Evolutionary conservation across 2,888 invertebrate genomes (phyloP), one percentile per base, ranked within the genome.

Genomic region (Thysanoteuthis rhombus): DNA sequence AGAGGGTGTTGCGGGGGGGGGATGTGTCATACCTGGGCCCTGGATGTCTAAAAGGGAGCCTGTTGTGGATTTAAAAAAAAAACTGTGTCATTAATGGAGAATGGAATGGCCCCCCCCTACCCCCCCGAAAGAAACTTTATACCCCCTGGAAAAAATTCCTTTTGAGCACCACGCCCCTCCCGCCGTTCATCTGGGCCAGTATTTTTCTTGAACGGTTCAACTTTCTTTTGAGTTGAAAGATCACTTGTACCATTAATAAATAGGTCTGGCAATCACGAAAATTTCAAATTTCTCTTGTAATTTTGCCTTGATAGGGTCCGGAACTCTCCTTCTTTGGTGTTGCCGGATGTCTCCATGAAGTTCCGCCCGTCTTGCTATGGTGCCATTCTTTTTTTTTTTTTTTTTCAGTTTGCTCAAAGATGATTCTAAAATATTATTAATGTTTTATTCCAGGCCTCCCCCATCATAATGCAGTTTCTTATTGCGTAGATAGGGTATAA

Each of bases 251-350:
- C 75, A 75, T 36, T n/a, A 1, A n/a, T 75, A 8, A n/a, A 8
- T 12, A 10, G 10, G 75, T 75, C n/a, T 36, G 16, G n/a, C 36
- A 10, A 75, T 36, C 36, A 0, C 16, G 36, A 75, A 10, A n/a
- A n/a, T n/a, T 16, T 19, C 28, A 16, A n/a, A 36, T 19, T 75
- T 3, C 1, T n/a, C 16, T 36, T 36, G 8, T 75, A 75, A 36
- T 16, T n/a, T 16, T 16, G 1, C 16, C 1, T n/a, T 32, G 8
- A 32, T 25, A n/a, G 1, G 12, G n/a, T 12, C 6, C 0, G 2
- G 75, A n/a, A 10, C n/a, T n/a, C 0, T n/a, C n/a, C 1, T 19
- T 8, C 28, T 32, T 28, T 58, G 58, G 32, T 58, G 58, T 32
- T 8, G n/a, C n/a, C n/a, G n/a, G n/a, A n/a, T n/a, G n/a, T n/a